Percentiles rank a stretch among this genome's conserved stretches.
These are phyloP conservation scores for Conomelus anceps DNA, from an alignment of 2,888 invertebrate genomes.

Conservation along the genomic window DNA sequence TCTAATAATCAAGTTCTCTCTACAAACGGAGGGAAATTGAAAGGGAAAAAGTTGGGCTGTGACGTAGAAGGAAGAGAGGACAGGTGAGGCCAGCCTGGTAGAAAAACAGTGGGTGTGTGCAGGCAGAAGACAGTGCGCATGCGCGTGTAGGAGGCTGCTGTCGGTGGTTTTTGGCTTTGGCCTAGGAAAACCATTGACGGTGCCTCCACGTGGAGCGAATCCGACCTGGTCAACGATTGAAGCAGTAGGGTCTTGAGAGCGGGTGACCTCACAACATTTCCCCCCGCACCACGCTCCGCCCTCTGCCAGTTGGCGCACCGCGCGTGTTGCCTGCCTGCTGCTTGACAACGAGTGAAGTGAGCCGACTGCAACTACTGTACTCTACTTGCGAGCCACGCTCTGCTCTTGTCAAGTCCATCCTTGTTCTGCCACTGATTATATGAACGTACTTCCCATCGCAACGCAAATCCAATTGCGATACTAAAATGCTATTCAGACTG, in stretches of 20 bases:
- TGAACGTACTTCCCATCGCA: background rate
- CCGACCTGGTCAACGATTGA: conserved; percentile 57
- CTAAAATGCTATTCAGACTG: too few relatives aligned
- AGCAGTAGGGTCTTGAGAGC: conserved; percentile 47
- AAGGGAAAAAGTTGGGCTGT: conserved; percentile 5
- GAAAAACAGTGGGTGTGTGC: background rate
- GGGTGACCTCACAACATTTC: background rate
- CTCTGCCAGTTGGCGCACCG: too few relatives aligned
- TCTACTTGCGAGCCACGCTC: background rate
- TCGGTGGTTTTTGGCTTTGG: background rate
- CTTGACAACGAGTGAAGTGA: background rate
- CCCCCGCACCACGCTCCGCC: too few relatives aligned
- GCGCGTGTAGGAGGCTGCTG: background rate
- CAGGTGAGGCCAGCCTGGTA: background rate
- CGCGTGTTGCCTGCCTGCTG: background rate
- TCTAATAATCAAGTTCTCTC: too few relatives aligned
- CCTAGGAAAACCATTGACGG: conserved; percentile 39
- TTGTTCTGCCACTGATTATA: background rate
- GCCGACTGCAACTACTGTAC: background rate
- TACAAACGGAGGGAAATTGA: background rate
- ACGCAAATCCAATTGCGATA: too few relatives aligned
- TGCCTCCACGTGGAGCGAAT: conserved; percentile 50
- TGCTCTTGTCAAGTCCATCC: background rate
- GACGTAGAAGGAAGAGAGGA: background rate
- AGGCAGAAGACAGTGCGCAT: background rate